Evolutionary conservation across 2,113 vertebrate species (phyloP), one percentile per base, ranked within the genome.

Genomic region (Agelaius phoeniceus): DNA sequence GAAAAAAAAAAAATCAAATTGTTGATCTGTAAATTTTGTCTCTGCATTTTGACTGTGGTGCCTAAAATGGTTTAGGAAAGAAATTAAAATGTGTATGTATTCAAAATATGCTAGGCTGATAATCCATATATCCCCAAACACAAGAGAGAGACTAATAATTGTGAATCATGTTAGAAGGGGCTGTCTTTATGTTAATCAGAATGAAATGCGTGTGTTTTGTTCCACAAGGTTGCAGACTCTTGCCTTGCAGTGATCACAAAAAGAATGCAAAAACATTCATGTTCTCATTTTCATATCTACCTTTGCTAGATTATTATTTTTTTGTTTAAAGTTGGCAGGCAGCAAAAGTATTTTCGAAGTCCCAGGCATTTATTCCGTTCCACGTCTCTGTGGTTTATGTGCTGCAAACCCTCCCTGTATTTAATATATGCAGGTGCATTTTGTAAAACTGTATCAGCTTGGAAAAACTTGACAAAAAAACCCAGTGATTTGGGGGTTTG

Each of bases 401-500:
- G 57, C 58, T 93, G 82, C 85, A 90, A 55, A 63, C 39, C 43
- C 63, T 94, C 86, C 82, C 84, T 93, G 88, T 81, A 72, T 90
- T 90, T 96, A 95, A 90, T 92, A 82, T 71, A 65, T 84, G 77
- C 93, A 91, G 83, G 74, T 97, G 86, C 55, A 81, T 87, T 96
- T 94, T 78, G 51, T 82, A 61, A 84, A 94, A 96, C 68, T 95
- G 78, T 95, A 73, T 96, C 39, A 2, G 78, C 84, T 96, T 93
- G 86, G 83, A 75, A 95, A 91, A 97, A 92, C 76, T 95, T 96
- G 93, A 93, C 46, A 95, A n/a, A 88, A 97, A 97, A 31, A 35
- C 1, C 48, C 51, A 85, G 75, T 84, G 75, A 97, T 96, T 74
- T 92, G 52, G 71, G 52, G 83, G 69, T 72, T 95, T 94, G 23